Percentiles rank a stretch among this genome's conserved stretches.
Conservation (phyloP, 2,113 vertebrate genomes). For the Balaenoptera acutorostrata region DNA sequence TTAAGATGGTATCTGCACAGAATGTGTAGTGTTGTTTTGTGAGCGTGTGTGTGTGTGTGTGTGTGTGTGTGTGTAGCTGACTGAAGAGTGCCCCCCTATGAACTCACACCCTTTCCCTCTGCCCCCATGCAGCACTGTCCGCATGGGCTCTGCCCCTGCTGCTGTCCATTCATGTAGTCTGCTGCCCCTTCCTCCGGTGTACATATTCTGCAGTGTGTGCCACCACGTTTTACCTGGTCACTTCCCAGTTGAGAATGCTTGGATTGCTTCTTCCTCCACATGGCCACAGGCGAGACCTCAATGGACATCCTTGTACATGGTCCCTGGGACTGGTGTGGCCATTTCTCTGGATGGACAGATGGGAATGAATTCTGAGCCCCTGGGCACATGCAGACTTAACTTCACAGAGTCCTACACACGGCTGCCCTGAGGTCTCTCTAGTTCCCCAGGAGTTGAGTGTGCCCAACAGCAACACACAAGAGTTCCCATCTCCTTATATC, state of each 20-base stretch:
- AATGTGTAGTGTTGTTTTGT: background rate
- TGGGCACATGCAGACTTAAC: accelerated
- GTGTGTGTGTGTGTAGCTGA: background rate
- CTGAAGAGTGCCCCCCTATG: accelerated
- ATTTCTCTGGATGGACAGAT: background rate
- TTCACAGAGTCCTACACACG: accelerated
- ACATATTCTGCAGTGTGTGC: accelerated
- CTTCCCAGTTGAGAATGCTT: background rate
- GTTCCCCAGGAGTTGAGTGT: accelerated
- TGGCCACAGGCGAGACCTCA: background rate
- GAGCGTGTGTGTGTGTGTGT: background rate
- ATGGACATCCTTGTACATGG: background rate
- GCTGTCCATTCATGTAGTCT: accelerated
- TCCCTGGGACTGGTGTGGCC: background rate
- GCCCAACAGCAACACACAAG: accelerated
- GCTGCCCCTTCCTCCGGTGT: accelerated
- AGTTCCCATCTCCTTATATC: accelerated
- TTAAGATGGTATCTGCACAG: accelerated
- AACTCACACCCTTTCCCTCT: background rate
- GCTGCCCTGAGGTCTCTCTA: accelerated
- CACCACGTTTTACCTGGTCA: background rate
- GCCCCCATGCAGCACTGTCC: accelerated
- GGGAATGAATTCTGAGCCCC: background rate
- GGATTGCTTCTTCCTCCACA: accelerated
- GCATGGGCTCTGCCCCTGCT: accelerated